Base-by-base conservation (phyloP, 2,797 vertebrate genomes). In the Tamandua tetradactyla region DNA sequence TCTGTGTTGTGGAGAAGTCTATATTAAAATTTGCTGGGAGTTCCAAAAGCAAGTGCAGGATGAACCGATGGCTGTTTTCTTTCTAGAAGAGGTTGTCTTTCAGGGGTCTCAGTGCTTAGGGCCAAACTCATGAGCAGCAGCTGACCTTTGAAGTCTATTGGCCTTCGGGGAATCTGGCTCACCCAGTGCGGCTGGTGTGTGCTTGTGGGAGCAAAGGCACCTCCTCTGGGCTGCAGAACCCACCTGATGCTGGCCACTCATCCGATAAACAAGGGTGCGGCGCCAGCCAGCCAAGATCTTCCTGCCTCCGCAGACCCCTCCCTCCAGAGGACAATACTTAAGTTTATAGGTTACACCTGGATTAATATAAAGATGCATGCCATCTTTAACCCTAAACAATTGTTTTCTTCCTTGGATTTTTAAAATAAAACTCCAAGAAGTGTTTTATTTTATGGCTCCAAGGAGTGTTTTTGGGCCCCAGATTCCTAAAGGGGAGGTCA, bases 81-180 rank as follows among this genome's bases (percentile, higher is more conserved):
- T 83, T 68, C 37, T 59, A 10, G 64, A 89, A 71, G 72, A 78
- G 2, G 40, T 6, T 47, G 18, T 23, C 68, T 62, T 44, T 57
- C 35, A 9, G 12, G 59, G 25, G 20, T 49, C 68, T 59, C 18
- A 3, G 32, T 22, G 49, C 23, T 57, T 27, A 37, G 25, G 89
- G 52, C 23, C 30, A 3, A 5, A 13, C 68, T 69, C n/a, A 0
- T 22, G 61, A 91, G 69, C 42, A 74, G 68, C 66, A 8, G 71
- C 59, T 72, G 89, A 37, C 23, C 7, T 0, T 25, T 15, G 25
- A 8, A 11, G 13, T 35, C 47, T 0, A 0, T 0, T 3, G 72
- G 49, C 81, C 9, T 0, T 6, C 37, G 4, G 30, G 44, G 74
- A 35, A 6, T 9, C 61, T 0, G 40, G 52, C 62, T 76, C 4